Base-by-base conservation (phyloP, 2,888 invertebrate species). In the Harmothoe impar region DNA sequence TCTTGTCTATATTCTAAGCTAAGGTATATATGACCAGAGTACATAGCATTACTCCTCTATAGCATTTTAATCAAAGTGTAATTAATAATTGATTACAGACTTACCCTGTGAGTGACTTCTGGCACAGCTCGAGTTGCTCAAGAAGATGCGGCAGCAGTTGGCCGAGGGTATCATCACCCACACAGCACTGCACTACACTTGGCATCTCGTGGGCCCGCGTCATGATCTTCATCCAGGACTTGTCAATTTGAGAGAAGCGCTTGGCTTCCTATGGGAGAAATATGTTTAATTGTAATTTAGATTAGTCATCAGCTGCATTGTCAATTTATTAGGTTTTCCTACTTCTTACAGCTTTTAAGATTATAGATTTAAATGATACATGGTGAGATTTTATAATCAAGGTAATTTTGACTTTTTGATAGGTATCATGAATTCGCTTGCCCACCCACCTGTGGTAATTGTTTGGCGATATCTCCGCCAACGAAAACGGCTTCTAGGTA, bases 381-480 rank as follows among this genome's bases (percentile, higher is more conserved):
- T 43, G 43, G 43, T 43, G 43, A 10, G 3, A 43, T 43, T 43
- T 43, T 10, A 43, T 43, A 43, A 43, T 7, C 43, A 43, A 43
- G 10, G 5, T 43, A 43, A 43, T 43, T 3, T 7, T 43, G 43
- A 43, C 3, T 43, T 43, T 7, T 7, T 43, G 5, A 7, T 43
- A 43, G 43, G n/a, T n/a, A n/a, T n/a, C n/a, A n/a, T n/a, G n/a
- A n/a, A n/a, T n/a, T n/a, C n/a, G 20, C 7, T n/a, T 20, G 20
- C 62, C 62, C 23, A 20, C 89, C n/a, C 91, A 95, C 96, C 94
- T 96, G 95, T 0, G 99, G 99, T 88, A 99, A 96, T 95, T 99
- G 99, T 94, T 99, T 99, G n/a, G 99, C 99, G 93, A 99, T 99
- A 95, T 99, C 99, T 90, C 99, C 99, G 0, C 99, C 99, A 0